Base-by-base conservation (phyloP, 1,140 invertebrate species). In the Lerema accius region DNA sequence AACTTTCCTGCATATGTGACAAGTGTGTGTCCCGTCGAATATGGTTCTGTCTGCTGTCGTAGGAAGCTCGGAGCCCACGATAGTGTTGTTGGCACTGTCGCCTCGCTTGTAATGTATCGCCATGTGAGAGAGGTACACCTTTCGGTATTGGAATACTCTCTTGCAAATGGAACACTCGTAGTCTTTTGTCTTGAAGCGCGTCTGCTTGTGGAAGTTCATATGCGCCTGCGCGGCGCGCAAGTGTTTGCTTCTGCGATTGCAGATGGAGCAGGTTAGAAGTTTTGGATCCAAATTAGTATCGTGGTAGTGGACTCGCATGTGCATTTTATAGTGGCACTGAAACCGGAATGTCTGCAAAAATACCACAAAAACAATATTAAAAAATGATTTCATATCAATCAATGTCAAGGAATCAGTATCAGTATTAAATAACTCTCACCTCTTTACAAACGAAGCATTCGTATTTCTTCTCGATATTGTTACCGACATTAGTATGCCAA, bases 111-210 rank as follows among this genome's bases (percentile, higher is more conserved):
- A 86, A 35, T 90, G 85, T 17, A 90, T 86, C 5, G 84, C 83
- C 86, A 91, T 90, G 23, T 90, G 86, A 0, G 83, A 79, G 11
- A 91, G 79, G 37, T 91, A 90, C 4, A 86, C 83, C 63, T 84
- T 84, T 9, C 88, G 64, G 53, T 69, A 67, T 50, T 88, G 86
- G 49, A 91, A 92, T 0, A 89, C 78, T 35, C 82, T 69, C 53
- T 89, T 84, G 69, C 91, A 92, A 19, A 92, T 85, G 14, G 86
- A 81, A 61, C 91, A 92, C 63, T 88, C 78, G 66, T 90, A 91
- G 72, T 90, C 86, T 19, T 86, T 85, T 65, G 69, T 84, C 43
- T 86, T 71, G 65, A 90, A 90, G 14, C 88, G 82, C 0, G 86
- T 89, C 46, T 90, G 80, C 26, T 88, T 91, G 70, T 92, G 91